Evolutionary conservation across 2,113 vertebrate species (phyloP).

Genomic region (Telmatochromis bifrenatus): DNA sequence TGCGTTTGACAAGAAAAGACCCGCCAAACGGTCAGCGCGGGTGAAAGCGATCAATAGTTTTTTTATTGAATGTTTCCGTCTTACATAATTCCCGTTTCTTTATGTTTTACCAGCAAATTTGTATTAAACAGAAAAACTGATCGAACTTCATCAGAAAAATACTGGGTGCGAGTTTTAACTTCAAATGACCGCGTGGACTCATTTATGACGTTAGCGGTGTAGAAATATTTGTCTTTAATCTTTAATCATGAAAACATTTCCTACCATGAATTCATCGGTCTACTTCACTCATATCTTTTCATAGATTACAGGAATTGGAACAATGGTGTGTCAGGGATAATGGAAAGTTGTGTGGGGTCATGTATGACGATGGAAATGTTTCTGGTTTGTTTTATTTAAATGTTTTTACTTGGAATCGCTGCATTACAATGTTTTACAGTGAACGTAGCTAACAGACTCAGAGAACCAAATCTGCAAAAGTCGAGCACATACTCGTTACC

Average conservation of each 20-base stretch:
- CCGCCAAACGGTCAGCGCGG: background rate
- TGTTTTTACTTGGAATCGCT: background rate
- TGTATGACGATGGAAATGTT: background rate
- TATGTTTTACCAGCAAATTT: background rate
- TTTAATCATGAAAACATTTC: background rate
- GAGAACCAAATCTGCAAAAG: background rate
- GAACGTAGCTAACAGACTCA: background rate
- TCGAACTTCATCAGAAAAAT: background rate
- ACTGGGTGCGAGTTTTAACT: background rate
- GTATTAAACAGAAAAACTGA: background rate
- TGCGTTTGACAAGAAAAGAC: background rate
- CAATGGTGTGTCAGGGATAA: background rate
- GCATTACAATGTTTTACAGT: background rate
- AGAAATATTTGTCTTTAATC: background rate
- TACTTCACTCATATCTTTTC: background rate
- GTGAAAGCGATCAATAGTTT: background rate
- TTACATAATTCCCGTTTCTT: background rate
- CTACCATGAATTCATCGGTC: background rate
- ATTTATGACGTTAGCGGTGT: background rate
- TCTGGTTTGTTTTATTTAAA: background rate
- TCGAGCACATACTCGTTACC: rapidly evolving
- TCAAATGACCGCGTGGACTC: background rate
- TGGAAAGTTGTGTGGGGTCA: background rate
- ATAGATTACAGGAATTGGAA: background rate
- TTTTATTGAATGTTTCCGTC: background rate